Evolutionary conservation across 2,888 invertebrate species (phyloP), one percentile per base, ranked within the genome.

Genomic region (Spicauda simplicius): DNA sequence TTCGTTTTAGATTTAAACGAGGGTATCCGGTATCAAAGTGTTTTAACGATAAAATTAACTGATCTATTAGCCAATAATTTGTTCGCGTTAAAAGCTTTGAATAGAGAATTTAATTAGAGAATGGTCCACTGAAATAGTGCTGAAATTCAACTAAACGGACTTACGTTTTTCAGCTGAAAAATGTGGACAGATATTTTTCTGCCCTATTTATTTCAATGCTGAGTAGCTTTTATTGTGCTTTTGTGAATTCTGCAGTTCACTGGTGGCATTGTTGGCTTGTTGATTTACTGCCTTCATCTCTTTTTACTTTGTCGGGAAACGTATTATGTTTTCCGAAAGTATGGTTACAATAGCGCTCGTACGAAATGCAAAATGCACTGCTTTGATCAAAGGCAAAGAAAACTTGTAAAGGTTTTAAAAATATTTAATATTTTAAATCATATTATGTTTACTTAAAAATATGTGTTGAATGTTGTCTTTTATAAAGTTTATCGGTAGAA

Each of bases 201-300:
- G 65, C 54, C 65, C 59, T 65, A 59, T 65, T 65, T 65, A 65
- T 65, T 65, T 65, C 65, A 52, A 33, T 65, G 53, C 65, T 65
- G 65, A 65, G 59, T 65, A 65, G 65, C 65, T 58, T 59, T 65
- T 65, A 65, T 65, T 65, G 59, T 60, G 54, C 65, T 65, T 65
- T 65, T 60, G 59, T 65, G 25, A 25, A 25, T 25, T 25, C 25
- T 53, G 54, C 65, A 60, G 65, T 65, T 59, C 65, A 60, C 65
- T 55, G 60, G 65, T 65, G 59, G 59, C 59, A 65, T 65, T 65
- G 65, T 65, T 65, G 65, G 48, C n/a, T 25, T 64, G 58, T 64
- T 41, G 54, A 54, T 65, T 60, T 65, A 59, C 54, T 65, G 65
- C 59, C 59, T 65, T 60, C 65, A 65, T 65, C 59, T 54, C 48